Percentiles rank a stretch among this genome's conserved stretches.
phyloP scores from a whole-genome alignment of 2,888 invertebrate species.

The Heliconius erato region DNA sequence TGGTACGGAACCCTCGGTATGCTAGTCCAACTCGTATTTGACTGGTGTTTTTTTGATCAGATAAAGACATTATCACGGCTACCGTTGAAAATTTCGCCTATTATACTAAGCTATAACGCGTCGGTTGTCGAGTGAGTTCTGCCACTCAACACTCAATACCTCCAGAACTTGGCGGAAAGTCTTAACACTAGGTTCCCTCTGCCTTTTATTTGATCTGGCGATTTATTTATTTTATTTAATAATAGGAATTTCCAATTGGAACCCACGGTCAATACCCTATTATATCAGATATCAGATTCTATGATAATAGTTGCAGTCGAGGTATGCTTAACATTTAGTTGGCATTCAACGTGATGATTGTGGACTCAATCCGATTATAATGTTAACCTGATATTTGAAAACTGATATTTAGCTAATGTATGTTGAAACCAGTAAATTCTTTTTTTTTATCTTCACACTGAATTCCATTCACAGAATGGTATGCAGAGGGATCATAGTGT shows the following conservation, averaged over 20 bases:
- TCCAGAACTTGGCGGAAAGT: neutral
- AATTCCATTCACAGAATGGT: neutral
- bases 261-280: neutral
- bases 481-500: neutral
- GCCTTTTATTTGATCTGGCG: too few relatives aligned
- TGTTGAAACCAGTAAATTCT: neutral
- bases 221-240: neutral
- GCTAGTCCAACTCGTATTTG: too few relatives aligned
- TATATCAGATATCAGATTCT: neutral
- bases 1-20: too few relatives aligned
- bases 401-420: neutral
- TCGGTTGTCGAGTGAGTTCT: neutral
- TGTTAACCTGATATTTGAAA: neutral
- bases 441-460: neutral
- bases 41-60: too few relatives aligned
- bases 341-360: too few relatives aligned
- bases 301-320: slow-evolving; percentile 1
- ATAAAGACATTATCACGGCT: too few relatives aligned
- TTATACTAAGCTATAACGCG: too few relatives aligned
- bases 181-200: neutral
- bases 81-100: too few relatives aligned
- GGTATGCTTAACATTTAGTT: neutral
- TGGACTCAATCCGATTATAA: too few relatives aligned
- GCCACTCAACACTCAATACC: neutral
- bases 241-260: neutral